These are phyloP conservation scores for Volucella zonaria DNA, from an alignment of 2,888 invertebrate species.

Conservation along the genomic window DNA sequence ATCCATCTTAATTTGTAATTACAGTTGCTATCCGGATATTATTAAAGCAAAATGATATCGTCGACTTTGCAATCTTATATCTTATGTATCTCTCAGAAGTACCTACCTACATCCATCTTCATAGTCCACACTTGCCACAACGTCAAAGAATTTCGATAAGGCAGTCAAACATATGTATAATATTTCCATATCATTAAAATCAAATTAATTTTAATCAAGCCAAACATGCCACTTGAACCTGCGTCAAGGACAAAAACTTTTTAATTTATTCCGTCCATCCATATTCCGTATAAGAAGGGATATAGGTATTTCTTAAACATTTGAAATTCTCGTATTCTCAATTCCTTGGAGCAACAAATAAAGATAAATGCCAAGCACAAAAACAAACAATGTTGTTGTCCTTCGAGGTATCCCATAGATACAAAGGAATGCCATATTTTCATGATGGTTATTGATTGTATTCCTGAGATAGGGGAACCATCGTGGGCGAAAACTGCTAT, in stretches of 20 bases:
- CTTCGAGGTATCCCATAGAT: conserved; percentile 4
- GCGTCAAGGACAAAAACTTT: background rate
- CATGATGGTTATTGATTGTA: conserved; percentile 8
- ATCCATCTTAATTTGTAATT: no score
- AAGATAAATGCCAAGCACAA: background rate
- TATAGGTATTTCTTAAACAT: background rate
- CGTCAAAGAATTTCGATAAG: no score
- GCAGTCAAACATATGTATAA: no score
- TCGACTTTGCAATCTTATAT: no score
- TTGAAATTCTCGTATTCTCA: background rate
- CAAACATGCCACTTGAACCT: background rate
- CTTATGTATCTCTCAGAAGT: no score
- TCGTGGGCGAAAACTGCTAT: background rate
- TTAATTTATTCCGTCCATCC: background rate
- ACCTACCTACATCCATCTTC: no score
- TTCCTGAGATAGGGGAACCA: background rate
- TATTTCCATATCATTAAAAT: background rate
- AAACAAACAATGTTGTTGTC: background rate
- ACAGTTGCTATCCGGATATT: no score
- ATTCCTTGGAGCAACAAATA: background rate
- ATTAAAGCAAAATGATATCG: no score
- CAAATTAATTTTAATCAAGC: conserved; percentile 3
- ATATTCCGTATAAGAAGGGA: no score
- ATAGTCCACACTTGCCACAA: no score
- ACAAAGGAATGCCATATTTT: background rate